Conservation (phyloP, 1,140 invertebrate genomes). For the Brevipalpus yothersi region DNA sequence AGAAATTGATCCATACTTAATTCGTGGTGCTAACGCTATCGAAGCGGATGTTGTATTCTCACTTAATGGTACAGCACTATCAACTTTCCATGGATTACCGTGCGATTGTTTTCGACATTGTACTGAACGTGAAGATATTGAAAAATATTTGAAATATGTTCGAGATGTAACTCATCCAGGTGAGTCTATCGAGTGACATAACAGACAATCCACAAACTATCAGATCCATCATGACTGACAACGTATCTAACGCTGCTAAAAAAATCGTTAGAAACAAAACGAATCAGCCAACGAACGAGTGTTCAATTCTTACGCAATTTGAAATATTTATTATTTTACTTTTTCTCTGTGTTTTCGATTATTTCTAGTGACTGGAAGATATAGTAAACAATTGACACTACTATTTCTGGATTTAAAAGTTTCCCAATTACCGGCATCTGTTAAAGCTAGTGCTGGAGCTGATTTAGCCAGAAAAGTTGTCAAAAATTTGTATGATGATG, state of each 20-base stretch:
- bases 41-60: slow-evolving; percentile 15
- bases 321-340: too few relatives aligned
- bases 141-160: slow-evolving; percentile 10
- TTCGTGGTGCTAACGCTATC: slow-evolving; percentile 14
- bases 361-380: not conserved
- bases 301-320: too few relatives aligned
- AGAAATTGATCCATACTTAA: slow-evolving; percentile 13
- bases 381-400: slow-evolving; percentile 5
- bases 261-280: too few relatives aligned
- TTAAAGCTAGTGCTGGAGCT: slow-evolving; percentile 10
- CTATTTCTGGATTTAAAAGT: slow-evolving; percentile 13
- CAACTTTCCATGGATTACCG: slow-evolving; percentile 13
- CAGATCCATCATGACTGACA: too few relatives aligned
- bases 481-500: slow-evolving; percentile 10
- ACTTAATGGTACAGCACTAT: slow-evolving; percentile 10
- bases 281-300: too few relatives aligned
- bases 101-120: slow-evolving; percentile 14
- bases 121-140: slow-evolving; percentile 9
- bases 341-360: not conserved
- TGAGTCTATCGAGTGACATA: not conserved
- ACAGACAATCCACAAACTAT: not conserved
- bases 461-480: slow-evolving; percentile 10
- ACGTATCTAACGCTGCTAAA: too few relatives aligned
- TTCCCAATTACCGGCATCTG: slow-evolving; percentile 1
- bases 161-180: slow-evolving; percentile 8